Percentiles rank a stretch among this genome's conserved stretches.
phyloP scores from a whole-genome alignment of 2,888 invertebrate genomes.

The Mantis religiosa region DNA sequence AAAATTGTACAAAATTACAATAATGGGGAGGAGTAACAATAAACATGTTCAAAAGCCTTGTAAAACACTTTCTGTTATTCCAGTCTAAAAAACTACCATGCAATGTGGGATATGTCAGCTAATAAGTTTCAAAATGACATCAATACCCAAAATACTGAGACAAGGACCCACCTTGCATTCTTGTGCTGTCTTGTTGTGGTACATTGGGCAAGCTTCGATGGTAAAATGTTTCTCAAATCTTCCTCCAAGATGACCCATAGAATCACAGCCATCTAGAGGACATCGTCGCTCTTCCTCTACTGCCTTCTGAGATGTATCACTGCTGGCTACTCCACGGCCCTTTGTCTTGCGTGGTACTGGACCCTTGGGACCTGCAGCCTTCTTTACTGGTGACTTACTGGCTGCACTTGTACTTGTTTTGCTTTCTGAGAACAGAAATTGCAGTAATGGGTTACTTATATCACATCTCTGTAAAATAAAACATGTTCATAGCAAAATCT shows the following conservation, averaged over 20 bases:
- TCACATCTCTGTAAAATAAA: too few relatives aligned
- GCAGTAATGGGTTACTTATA: too few relatives aligned
- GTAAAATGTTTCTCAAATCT: constrained; percentile 78
- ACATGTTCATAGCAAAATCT: too few relatives aligned
- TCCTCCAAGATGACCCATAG: constrained; percentile 82
- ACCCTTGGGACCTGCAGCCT: constrained; percentile 45
- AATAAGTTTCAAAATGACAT: too few relatives aligned
- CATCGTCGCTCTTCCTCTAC: constrained; percentile 64
- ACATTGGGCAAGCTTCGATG: constrained; percentile 85
- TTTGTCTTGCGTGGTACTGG: constrained; percentile 34
- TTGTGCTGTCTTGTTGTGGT: constrained; percentile 77
- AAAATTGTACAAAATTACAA: too few relatives aligned
- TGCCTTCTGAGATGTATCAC: constrained; percentile 34
- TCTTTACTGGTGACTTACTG: constrained; percentile 62
- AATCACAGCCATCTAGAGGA: constrained; percentile 82
- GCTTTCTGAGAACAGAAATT: constrained; percentile 36
- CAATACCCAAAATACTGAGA: background rate
- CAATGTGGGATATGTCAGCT: too few relatives aligned
- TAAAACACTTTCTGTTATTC: too few relatives aligned
- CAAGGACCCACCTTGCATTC: constrained; percentile 57
- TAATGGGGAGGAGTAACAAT: too few relatives aligned
- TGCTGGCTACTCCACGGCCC: constrained; percentile 33
- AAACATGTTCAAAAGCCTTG: too few relatives aligned
- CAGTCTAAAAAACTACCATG: too few relatives aligned
- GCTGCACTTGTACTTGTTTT: constrained; percentile 40